A percentile compares a stretch with the other conserved stretches of the same genome.
Evolutionary conservation across 2,113 vertebrate genomes (phyloP).

Genomic region (Chinchilla lanigera): DNA sequence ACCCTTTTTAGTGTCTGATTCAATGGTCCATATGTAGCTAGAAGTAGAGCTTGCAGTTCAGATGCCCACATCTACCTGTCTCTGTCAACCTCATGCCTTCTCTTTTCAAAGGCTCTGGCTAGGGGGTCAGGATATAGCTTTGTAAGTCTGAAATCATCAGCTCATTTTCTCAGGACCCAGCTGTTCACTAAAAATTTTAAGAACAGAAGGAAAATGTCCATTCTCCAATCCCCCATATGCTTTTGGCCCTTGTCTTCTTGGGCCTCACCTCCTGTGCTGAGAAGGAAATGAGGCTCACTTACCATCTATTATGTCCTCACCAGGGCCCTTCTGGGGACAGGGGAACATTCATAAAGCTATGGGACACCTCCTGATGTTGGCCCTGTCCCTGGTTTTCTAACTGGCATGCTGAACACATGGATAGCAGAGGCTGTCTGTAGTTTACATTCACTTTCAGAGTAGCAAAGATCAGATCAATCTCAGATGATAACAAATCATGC

Average conservation of each 20-base stretch:
- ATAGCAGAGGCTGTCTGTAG: not conserved
- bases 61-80: constrained; percentile 55
- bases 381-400: constrained; percentile 23
- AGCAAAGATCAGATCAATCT: constrained; percentile 22
- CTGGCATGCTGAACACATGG: not conserved
- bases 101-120: constrained; percentile 49
- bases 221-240: not conserved
- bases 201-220: constrained; percentile 46
- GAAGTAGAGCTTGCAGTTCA: constrained; percentile 51
- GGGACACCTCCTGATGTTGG: not conserved
- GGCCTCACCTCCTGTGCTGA: not conserved
- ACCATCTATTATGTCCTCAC: constrained; percentile 38
- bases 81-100: constrained; percentile 65
- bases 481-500: not conserved
- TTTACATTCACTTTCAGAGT: constrained; percentile 15
- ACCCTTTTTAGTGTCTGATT: constrained; percentile 35
- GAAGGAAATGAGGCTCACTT: not conserved
- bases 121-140: constrained; percentile 17
- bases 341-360: constrained; percentile 16
- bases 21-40: not conserved
- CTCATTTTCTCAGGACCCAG: constrained; percentile 62
- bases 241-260: constrained; percentile 32
- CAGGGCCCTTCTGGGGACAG: not conserved
- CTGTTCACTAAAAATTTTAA: constrained; percentile 12
- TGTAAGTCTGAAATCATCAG: constrained; percentile 57